phyloP scores from a whole-genome alignment of 1,140 invertebrate genomes.

The Nephila pilipes region DNA sequence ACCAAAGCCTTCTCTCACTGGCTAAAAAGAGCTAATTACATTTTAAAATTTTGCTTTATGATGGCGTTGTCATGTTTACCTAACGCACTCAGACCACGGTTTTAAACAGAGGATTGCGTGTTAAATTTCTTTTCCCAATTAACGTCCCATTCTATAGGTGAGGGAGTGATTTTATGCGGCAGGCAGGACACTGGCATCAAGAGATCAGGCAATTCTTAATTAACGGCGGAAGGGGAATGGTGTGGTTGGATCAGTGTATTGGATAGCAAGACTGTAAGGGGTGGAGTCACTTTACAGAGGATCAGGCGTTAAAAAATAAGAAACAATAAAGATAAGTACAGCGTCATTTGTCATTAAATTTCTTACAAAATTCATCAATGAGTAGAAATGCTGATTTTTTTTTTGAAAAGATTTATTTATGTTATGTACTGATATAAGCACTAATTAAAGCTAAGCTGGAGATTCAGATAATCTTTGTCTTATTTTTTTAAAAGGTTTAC shows the following conservation, averaged over 20 bases:
- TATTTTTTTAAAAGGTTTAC: too few species aligned
- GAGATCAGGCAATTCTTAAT: conserved; percentile 72
- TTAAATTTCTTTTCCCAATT: conserved; percentile 60
- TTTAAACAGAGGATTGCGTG: neutral
- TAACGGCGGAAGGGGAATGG: conserved; percentile 49
- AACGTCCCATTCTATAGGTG: conserved; percentile 61
- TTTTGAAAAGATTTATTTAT: neutral
- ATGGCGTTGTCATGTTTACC: neutral
- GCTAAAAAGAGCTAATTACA: conserved; percentile 13
- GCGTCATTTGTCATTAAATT: conserved; percentile 44
- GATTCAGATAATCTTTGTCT: neutral
- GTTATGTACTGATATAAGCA: neutral
- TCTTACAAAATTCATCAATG: neutral
- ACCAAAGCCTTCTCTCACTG: neutral
- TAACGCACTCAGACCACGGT: neutral
- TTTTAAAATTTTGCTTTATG: neutral
- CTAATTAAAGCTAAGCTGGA: neutral
- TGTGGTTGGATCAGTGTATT: conserved; percentile 42
- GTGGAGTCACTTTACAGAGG: conserved; percentile 60
- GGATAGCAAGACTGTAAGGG: conserved; percentile 62
- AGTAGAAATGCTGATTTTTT: neutral
- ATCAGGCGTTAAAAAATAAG: conserved; percentile 8
- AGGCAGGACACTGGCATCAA: conserved; percentile 58
- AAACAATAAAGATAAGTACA: conserved; percentile 12
- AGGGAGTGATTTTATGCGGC: conserved; percentile 48